Evolutionary conservation across 2,113 vertebrate genomes (phyloP).

Genomic region (Gymnobelideus leadbeateri): DNA sequence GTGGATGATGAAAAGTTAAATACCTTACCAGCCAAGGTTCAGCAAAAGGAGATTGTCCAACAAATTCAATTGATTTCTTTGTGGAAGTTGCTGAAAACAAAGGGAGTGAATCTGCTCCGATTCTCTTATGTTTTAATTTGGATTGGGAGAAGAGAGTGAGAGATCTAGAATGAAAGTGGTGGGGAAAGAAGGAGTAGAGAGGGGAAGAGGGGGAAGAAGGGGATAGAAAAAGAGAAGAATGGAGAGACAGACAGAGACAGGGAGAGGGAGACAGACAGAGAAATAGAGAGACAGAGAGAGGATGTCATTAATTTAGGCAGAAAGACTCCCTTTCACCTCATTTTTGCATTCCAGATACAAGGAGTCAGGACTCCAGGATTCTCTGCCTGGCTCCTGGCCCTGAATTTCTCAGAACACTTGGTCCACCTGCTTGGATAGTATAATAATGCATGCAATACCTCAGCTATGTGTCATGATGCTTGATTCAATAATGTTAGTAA

Average conservation of each 20-base stretch:
- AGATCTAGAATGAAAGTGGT: background rate
- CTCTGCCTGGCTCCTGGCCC: background rate
- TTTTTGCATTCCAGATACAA: background rate
- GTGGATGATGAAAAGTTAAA: constrained; percentile 72
- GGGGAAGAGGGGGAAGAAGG: background rate
- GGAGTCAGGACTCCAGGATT: background rate
- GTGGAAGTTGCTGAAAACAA: constrained; percentile 56
- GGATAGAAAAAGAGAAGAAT: background rate
- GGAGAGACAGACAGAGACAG: background rate
- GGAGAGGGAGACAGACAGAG: background rate
- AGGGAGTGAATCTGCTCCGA: background rate
- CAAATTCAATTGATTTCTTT: constrained; percentile 78
- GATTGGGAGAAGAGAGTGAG: constrained; percentile 33
- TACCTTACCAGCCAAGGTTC: constrained; percentile 71
- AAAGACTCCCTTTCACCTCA: background rate
- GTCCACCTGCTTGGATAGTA: background rate
- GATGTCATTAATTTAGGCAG: background rate
- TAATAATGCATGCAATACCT: background rate
- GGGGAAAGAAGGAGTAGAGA: background rate
- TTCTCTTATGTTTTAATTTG: constrained; percentile 22
- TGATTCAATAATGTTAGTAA: constrained; percentile 24
- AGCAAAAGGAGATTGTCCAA: constrained; percentile 71
- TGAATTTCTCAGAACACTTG: background rate
- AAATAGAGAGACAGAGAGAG: background rate
- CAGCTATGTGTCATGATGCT: background rate